Evolutionary conservation across 2,797 vertebrate genomes (phyloP).

Genomic region (Mus minutoides): DNA sequence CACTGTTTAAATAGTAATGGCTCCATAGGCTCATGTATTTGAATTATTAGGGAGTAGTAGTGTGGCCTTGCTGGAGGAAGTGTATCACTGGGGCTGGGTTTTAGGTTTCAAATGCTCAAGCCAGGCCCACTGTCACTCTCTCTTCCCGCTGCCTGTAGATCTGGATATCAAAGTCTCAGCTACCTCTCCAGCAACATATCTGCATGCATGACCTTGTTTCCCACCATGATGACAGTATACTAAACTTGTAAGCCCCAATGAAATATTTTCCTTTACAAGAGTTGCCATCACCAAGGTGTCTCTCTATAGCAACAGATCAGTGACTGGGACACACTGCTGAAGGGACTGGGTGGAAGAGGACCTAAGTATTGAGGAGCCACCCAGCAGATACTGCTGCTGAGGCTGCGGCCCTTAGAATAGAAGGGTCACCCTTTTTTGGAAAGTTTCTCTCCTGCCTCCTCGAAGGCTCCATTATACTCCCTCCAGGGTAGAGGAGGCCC

Average conservation of each 20-base stretch:
- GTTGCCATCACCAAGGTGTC: neutral
- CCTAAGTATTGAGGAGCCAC: neutral
- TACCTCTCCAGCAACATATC: neutral
- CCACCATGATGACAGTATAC: neutral
- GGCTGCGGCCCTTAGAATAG: neutral
- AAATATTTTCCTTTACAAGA: neutral
- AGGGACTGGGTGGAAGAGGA: neutral
- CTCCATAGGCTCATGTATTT: neutral
- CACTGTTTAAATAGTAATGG: neutral
- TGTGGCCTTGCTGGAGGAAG: neutral
- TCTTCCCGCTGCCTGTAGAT: neutral
- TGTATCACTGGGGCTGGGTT: neutral
- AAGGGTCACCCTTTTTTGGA: neutral
- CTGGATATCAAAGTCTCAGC: neutral
- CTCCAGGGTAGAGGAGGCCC: neutral
- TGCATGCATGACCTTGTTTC: neutral
- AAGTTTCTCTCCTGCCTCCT: neutral
- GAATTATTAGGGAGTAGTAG: neutral
- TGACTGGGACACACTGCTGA: neutral
- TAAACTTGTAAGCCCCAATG: neutral
- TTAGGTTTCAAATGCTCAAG: neutral
- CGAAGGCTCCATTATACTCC: neutral
- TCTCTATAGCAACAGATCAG: neutral
- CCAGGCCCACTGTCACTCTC: neutral
- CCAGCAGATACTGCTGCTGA: neutral